Evolutionary conservation across 2,113 vertebrate genomes (phyloP), one percentile per base, ranked within the genome.

Genomic region (Cyprinodon variegatus): DNA sequence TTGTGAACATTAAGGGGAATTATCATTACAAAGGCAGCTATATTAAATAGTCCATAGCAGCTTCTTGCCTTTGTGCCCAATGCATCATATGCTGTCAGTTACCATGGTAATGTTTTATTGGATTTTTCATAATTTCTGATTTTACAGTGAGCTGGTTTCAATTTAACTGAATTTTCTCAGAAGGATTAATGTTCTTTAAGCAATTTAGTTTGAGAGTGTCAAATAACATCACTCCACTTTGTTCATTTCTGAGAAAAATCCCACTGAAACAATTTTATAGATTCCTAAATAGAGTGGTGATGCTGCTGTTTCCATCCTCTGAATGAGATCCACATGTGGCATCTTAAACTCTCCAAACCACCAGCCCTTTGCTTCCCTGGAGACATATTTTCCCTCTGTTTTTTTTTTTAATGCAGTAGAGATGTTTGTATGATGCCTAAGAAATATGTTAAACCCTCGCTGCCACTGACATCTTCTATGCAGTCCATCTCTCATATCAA

Each of bases 301-400:
- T 78, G 63, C 74, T 75, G 70, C 77, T 77, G 76, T 88, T 89
- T 89, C 86, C 87, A 84, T 72, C 76, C 83, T 82, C 83, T 66
- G 70, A 88, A 90, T 87, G 74, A 86, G 82, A 87, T 82, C 81
- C 88, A 89, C 86, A 90, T 90, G 88, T 88, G 78, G 81, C 72
- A 72, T 85, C 72, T 66, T 15, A 69, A 70, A 61, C 80, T 72
- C 76, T 85, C 82, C 82, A 90, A 89, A 82, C 90, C 89, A 72
- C 85, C 67, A 68, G 46, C 67, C 50, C 61, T 74, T 38, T 29
- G 72, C 17, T 10, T 10, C 1, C 22, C 65, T 70, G 78, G 79
- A 88, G 85, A 85, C 66, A 76, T 45, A 77, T 87, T 79, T 75
- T n/a, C 61, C 17, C 11, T 37, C 37, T 59, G 3, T 4, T 53